Conservation (phyloP, 1,140 invertebrate species). For the Hylyphantes graminicola region DNA sequence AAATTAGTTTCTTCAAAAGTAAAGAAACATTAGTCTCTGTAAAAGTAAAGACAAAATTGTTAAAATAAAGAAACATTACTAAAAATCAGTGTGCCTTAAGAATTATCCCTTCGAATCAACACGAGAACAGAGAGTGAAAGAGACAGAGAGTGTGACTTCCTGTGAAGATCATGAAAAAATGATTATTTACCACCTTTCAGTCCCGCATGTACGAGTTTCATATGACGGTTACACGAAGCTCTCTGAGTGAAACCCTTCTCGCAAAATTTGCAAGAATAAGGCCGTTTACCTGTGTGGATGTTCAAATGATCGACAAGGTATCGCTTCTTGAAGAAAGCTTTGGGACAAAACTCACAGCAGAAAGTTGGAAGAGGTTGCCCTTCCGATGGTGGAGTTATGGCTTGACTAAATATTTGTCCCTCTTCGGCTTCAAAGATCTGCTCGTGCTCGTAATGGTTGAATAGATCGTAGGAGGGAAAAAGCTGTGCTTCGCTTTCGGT, state of each 20-base stretch:
- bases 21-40: no score
- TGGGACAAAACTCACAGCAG: constrained; percentile 18
- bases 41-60: no score
- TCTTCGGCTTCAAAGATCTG: constrained; percentile 6
- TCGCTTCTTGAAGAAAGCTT: constrained; percentile 1
- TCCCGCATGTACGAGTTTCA: constrained; percentile 34
- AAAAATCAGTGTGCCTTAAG: no score
- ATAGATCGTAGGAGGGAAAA: background rate
- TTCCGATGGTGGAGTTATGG: background rate
- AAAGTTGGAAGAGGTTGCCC: background rate
- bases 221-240: constrained; percentile 30
- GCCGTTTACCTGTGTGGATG: constrained; percentile 39
- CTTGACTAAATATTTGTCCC: constrained; percentile 8
- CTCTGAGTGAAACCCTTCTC: constrained; percentile 35
- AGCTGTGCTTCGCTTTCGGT: constrained; percentile 16
- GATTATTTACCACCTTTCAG: background rate
- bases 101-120: no score
- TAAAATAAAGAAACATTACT: no score
- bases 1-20: no score
- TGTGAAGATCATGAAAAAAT: no score
- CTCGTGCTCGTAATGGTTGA: background rate
- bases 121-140: no score
- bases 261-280: constrained; percentile 34
- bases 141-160: no score
- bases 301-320: constrained; percentile 45